Conservation (phyloP, 2,888 invertebrate species). For the Eubasilissa splendida region DNA sequence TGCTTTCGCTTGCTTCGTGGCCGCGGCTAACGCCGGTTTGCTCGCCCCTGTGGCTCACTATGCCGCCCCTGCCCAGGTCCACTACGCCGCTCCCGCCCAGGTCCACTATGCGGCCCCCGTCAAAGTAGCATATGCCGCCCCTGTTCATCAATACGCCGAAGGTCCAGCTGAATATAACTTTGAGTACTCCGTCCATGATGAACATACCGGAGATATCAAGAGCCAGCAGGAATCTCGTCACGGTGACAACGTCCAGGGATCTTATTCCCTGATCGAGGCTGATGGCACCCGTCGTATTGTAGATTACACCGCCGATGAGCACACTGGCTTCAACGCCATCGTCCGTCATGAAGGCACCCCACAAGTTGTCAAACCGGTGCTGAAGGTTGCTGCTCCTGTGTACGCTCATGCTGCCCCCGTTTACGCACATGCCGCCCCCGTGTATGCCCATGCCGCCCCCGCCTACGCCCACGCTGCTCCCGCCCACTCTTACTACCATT, state of each 20-base stretch:
- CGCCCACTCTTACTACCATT: constrained; percentile 49
- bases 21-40: constrained; percentile 43
- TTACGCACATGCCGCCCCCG: constrained; percentile 17
- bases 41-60: constrained; percentile 47
- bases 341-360: constrained; percentile 64
- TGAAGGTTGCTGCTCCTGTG: constrained; percentile 37
- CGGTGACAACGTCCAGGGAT: constrained; percentile 68
- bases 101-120: neutral
- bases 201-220: constrained; percentile 62
- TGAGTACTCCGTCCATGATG: constrained; percentile 49
- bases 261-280: constrained; percentile 69
- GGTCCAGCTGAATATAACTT: constrained; percentile 51
- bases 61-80: constrained; percentile 43
- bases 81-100: constrained; percentile 59
- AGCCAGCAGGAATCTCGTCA: constrained; percentile 65
- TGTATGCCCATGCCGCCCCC: constrained; percentile 22
- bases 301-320: constrained; percentile 69
- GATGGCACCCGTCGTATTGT: constrained; percentile 67
- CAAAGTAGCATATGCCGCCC: constrained; percentile 60
- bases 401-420: constrained; percentile 35
- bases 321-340: constrained; percentile 71
- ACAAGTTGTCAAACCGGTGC: constrained; percentile 54
- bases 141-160: constrained; percentile 63
- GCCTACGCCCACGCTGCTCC: constrained; percentile 22
- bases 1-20: constrained; percentile 50